These are phyloP conservation scores for Leptinotarsa rubiginosa DNA, from an alignment of 2,888 invertebrate genomes.

Conservation along the genomic window DNA sequence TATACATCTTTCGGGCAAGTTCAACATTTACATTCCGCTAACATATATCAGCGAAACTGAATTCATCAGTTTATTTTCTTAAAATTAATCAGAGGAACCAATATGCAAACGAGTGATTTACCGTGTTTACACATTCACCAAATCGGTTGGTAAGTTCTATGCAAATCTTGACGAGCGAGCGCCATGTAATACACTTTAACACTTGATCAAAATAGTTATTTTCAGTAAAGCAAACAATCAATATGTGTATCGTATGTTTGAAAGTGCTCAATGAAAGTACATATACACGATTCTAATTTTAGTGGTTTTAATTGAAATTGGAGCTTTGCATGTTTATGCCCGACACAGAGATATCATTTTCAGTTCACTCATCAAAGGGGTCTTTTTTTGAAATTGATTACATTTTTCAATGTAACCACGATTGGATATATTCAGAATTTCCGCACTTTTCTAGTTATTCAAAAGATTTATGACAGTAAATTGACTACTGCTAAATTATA, in stretches of 20 bases:
- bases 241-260: background rate
- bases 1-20: background rate
- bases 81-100: background rate
- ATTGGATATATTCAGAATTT: no score
- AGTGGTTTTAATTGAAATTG: no score
- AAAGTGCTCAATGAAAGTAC: background rate
- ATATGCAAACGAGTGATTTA: background rate
- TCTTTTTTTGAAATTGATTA: no score
- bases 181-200: background rate
- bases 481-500: no score
- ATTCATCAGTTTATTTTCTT: slow-evolving; percentile 6
- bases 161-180: background rate
- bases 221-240: background rate
- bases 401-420: no score
- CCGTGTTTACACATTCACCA: background rate
- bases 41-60: background rate
- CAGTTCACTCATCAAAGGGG: slow-evolving; percentile 1
- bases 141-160: background rate
- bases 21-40: background rate
- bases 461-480: no score
- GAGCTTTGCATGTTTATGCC: no score
- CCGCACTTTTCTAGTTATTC: no score
- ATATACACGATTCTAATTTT: background rate
- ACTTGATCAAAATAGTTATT: background rate
- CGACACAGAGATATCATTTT: background rate